A percentile compares a stretch with the other conserved stretches of the same genome.
Evolutionary conservation across 2,888 invertebrate species (phyloP).

Genomic region (Orthosia incerta): DNA sequence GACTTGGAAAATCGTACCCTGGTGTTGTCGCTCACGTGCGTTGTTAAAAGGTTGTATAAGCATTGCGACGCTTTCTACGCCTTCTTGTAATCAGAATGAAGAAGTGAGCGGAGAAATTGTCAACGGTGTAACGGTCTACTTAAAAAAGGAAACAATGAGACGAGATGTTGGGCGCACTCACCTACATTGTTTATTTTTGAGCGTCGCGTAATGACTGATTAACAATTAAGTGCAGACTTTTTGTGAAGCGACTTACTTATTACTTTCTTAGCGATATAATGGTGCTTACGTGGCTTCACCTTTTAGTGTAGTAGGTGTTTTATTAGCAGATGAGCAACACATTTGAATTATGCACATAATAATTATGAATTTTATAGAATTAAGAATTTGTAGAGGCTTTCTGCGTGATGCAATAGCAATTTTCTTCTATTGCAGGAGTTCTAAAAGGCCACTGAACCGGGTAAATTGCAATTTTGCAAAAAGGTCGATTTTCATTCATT

Average conservation of each 20-base stretch:
- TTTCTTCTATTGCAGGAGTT: neutral
- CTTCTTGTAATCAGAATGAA: constrained; percentile 84
- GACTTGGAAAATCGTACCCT: constrained; percentile 76
- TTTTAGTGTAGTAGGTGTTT: constrained; percentile 4
- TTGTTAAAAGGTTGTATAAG: constrained; percentile 85
- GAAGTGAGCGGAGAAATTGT: constrained; percentile 88
- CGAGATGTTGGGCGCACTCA: constrained; percentile 65
- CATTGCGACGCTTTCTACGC: constrained; percentile 86
- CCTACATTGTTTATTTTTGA: constrained; percentile 47
- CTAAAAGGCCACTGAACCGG: neutral
- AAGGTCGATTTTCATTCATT: neutral
- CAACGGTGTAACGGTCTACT: constrained; percentile 81
- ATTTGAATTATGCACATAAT: constrained; percentile 48
- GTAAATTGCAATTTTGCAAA: neutral
- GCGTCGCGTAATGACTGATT: constrained; percentile 38
- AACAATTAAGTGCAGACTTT: constrained; percentile 36
- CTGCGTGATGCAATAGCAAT: neutral
- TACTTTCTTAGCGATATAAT: constrained; percentile 23
- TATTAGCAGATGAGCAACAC: constrained; percentile 25
- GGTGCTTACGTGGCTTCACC: neutral
- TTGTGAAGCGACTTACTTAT: constrained; percentile 10
- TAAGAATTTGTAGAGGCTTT: constrained; percentile 25
- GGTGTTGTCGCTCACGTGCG: constrained; percentile 76
- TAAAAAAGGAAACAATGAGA: constrained; percentile 80
- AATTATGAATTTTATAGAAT: constrained; percentile 27